Evolutionary conservation across 2,797 vertebrate genomes (phyloP), one percentile per base, ranked within the genome.

Genomic region (Mus caroli): DNA sequence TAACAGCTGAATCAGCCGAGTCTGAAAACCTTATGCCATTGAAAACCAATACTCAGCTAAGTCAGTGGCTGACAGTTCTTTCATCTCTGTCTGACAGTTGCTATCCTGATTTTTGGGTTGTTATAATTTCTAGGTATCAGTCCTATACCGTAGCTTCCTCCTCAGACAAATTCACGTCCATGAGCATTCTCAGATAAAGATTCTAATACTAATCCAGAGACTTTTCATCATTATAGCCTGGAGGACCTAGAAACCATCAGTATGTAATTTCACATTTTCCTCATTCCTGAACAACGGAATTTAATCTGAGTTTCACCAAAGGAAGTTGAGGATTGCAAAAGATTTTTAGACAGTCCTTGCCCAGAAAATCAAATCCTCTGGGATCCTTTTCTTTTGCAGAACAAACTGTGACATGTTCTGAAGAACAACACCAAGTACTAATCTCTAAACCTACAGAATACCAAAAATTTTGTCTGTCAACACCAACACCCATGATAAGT

Each of bases 111-210:
- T 62, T 13, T 40, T 79, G 19, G 17, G 79, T 56, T 10, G 5
- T 22, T 50, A 0, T 17, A 12, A 11, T 20, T 58, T 77, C 24
- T 91, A 17, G 20, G 14, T 1, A 37, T 37, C 34, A 67, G 9
- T 1, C 19, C 8, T 6, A 14, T 24, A 3, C 31, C 56, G 0
- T 2, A 20, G 54, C 20, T 0, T 20, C 19, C 34, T 75, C 7
- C 3, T 52, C 6, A 28, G 17, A 75, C 8, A 0, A 9, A 67
- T 87, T 69, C 31, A 22, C 6, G 52, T 46, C 46, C 12, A 0
- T 37, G 69, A 62, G 13, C 2, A 64, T 90, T 54, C 37, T 87
- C 17, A 78, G 22, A 26, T 15, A 34, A 67, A n/a, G 31, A 67
- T 5, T 34, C 31, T 17, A n/a, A 67, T 2, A 2, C 2, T 20